Evolutionary conservation across 2,888 invertebrate species (phyloP).

Genomic region (Euplexia lucipara): DNA sequence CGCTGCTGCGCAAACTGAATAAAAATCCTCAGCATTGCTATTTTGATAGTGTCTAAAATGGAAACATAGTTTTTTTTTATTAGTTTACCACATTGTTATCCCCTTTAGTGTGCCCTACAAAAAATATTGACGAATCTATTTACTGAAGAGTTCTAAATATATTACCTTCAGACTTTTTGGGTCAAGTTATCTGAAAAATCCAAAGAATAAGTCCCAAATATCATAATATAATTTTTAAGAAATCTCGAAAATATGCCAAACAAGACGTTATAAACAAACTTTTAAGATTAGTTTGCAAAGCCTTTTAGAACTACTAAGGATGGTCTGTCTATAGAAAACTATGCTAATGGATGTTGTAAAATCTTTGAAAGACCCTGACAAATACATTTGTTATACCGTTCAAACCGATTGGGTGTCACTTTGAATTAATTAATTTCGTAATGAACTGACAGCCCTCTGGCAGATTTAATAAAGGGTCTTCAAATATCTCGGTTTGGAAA

Average conservation of each 20-base stretch:
- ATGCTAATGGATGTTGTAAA: conserved; percentile 59
- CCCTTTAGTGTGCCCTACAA: background rate
- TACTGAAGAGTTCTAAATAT: background rate
- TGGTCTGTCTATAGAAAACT: conserved; percentile 47
- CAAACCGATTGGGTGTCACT: conserved; percentile 50
- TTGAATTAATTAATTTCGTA: conserved; percentile 46
- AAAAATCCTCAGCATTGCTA: no score
- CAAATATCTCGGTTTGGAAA: conserved; percentile 8
- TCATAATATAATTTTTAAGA: conserved; percentile 11
- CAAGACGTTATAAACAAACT: conserved; percentile 34
- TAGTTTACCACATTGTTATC: background rate
- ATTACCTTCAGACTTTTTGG: background rate
- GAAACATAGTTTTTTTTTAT: no score
- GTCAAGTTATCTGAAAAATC: background rate
- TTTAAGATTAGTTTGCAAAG: conserved; percentile 42
- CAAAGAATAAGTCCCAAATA: background rate
- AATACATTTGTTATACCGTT: conserved; percentile 41
- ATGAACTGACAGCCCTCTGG: conserved; percentile 31
- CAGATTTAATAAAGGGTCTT: conserved; percentile 33
- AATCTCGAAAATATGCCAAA: conserved; percentile 4
- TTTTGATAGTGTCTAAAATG: no score
- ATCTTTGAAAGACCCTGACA: conserved; percentile 60
- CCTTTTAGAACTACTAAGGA: conserved; percentile 35
- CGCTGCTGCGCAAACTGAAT: no score
- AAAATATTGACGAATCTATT: background rate